Evolutionary conservation across 2,888 invertebrate genomes (phyloP).

Genomic region (Girardia tigrina): DNA sequence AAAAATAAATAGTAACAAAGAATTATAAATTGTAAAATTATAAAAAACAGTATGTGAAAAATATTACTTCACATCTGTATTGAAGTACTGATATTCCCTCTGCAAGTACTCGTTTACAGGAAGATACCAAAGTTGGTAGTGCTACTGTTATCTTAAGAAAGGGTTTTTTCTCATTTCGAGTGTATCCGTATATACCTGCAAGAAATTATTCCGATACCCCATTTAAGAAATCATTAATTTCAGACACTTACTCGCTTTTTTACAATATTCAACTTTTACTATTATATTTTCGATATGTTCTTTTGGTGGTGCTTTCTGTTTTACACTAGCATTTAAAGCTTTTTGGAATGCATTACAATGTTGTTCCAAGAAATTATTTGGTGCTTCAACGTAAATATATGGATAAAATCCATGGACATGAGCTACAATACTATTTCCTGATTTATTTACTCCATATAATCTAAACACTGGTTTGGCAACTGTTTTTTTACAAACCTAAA

Average conservation of each 20-base stretch:
- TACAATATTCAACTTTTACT: not conserved
- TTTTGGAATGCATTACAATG: conserved; percentile 19
- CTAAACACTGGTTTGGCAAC: conserved; percentile 63
- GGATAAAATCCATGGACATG: conserved; percentile 93
- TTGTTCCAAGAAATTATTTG: conserved; percentile 59
- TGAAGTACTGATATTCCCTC: not conserved
- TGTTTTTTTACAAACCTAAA: not conserved
- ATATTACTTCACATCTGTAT: not conserved
- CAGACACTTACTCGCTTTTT: not conserved
- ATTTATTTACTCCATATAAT: conserved; percentile 54
- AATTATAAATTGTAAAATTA: too few relatives aligned
- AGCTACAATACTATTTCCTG: conserved; percentile 87
- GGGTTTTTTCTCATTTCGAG: not conserved
- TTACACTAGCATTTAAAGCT: not conserved
- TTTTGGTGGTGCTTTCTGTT: not conserved
- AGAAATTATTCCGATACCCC: too few relatives aligned
- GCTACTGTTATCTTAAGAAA: not conserved
- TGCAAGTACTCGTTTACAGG: not conserved
- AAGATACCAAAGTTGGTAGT: not conserved
- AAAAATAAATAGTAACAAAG: too few relatives aligned
- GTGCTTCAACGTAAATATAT: conserved; percentile 80
- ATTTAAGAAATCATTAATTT: too few relatives aligned
- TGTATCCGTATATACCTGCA: conserved; percentile 52
- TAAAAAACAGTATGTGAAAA: too few relatives aligned
- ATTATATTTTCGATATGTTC: not conserved